Base-by-base conservation (phyloP, 2,113 vertebrate species). In the Paracyprichromis sp. region DNA sequence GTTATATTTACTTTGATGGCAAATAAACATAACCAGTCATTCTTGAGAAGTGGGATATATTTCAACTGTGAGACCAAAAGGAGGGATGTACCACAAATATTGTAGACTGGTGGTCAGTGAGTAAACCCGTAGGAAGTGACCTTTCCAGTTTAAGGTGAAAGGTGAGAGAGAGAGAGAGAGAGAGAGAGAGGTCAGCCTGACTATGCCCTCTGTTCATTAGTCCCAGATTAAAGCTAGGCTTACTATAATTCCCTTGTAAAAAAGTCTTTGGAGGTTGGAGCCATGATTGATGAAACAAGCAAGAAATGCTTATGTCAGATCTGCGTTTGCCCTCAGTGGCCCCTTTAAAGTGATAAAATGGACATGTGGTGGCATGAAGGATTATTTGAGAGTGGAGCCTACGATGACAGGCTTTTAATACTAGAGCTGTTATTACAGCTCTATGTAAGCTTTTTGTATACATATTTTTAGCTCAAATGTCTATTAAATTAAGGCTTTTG, bases 1-100 rank as follows among this genome's bases (percentile, higher is more conserved):
- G 40, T 84, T 90, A 73, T 54, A 86, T 89, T 92, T 87, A 40
- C 73, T 89, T 91, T 89, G 63, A 90, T 63, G 85, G 87, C 26
- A 86, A 87, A 88, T 53, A 86, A 66, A 89, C 63, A 80, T 59
- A 92, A 80, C 47, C 69, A 17, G 66, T 76, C 53, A 85, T 86
- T 88, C 21, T 85, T 40, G 29, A 52, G 61, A 79, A 29, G 9
- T 52, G 19, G 43, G 11, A 61, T 66, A 76, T 3, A 43, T 79
- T 88, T 89, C 54, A 14, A 69, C 40, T 11, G 50, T 29, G 40
- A 53, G 84, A 56, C 34, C 16, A 84, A 84, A 47, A 13, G 2
- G 40, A 43, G 45, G 43, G 5, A 47, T 71, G 57, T 19, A 81
- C 17, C 13, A 21, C 7, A 47, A 24, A 24, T 53, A 19, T 43